Base-by-base conservation (phyloP, 1,140 invertebrate species). In the Cherax destructor region DNA sequence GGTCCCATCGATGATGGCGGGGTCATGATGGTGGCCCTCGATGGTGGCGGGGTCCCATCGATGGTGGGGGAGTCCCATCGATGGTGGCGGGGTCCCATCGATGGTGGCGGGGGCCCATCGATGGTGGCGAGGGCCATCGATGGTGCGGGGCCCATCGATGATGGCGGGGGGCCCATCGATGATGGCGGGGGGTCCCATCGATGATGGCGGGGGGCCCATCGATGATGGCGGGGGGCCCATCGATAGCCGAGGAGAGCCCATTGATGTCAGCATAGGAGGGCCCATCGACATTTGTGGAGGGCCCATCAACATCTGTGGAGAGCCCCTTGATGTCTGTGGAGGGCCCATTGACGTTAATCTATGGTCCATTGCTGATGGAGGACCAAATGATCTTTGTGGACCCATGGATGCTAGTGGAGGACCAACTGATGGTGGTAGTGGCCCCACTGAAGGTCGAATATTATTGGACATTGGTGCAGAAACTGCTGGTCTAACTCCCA, bases 41-140 rank as follows among this genome's bases (percentile, higher is more conserved):
- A 88, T 72, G 78, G 13, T 30, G 85, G 74, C 30, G 85, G 76
- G 72, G 11, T 52, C 72, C 81, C 72, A 91, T 79, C 1, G 88
- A 69, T 41, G 76, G 49, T 84, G 88, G 80, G 88, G 80, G 21
- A 7, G 59, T 2, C 78, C 80, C 80, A 89, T 83, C 0, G 88
- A 69, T 50, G 41, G 21, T 74, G 79, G 87, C 24, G 61, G 87
- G 69, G 81, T 0, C 79, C 87, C 59, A 83, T 59, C 0, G 88
- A 83, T 77, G 86, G 10, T 72, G 81, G 72, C 3, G 81, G 80
- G 9, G 65, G 5, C 72, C 80, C 69, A 83, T 50, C 0, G 87
- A 88, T 72, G 61, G 5, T 41, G 85, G 74, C n/a, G 85, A 56
- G n/a, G 74, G 52, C 85, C 41, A 79, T 21, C 2, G 87, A 89